Percentiles rank a stretch among this genome's conserved stretches.
phyloP scores from a whole-genome alignment of 2,113 vertebrate genomes.

The Galeopterus variegatus region DNA sequence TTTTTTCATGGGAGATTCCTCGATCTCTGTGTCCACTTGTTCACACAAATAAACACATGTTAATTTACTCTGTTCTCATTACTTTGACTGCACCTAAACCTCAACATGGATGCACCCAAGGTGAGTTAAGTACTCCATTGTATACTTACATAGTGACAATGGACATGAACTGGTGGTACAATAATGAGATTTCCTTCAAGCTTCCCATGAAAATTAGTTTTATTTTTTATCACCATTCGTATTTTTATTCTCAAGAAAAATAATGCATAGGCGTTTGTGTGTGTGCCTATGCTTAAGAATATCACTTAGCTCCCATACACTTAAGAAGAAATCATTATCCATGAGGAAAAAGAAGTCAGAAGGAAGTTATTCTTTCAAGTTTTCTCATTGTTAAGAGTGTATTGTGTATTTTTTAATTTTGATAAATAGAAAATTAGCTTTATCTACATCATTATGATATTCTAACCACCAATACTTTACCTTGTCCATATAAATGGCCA shows the following conservation, averaged over 20 bases:
- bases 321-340: slow-evolving; percentile 19
- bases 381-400: background rate
- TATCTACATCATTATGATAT: background rate
- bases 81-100: background rate
- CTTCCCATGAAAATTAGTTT: background rate
- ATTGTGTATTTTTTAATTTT: background rate
- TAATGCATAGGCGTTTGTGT: background rate
- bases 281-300: background rate
- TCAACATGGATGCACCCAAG: background rate
- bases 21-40: background rate
- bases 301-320: background rate
- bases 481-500: background rate
- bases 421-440: slow-evolving; percentile 23
- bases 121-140: background rate
- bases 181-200: background rate
- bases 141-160: background rate
- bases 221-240: background rate
- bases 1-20: background rate
- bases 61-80: background rate
- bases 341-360: slow-evolving; percentile 13
- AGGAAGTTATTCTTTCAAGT: background rate
- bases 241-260: slow-evolving; percentile 47
- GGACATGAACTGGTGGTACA: background rate
- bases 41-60: background rate
- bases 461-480: background rate